Percentiles rank a stretch among this genome's conserved stretches.
phyloP scores from a whole-genome alignment of 1,140 invertebrate genomes.

The Drosophila burlai region DNA sequence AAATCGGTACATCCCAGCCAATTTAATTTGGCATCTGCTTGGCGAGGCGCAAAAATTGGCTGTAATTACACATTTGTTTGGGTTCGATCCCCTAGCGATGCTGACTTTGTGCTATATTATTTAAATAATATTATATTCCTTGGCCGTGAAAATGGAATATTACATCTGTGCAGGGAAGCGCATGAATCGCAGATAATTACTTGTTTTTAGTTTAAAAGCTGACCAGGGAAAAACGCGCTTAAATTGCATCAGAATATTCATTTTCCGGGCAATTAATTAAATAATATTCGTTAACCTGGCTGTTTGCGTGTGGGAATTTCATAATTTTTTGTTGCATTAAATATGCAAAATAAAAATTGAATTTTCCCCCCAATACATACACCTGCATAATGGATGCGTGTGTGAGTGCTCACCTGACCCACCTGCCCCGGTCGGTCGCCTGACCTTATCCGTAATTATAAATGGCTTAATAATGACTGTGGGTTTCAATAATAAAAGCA shows the following conservation, averaged over 20 bases:
- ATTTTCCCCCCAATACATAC: slow-evolving; percentile 46
- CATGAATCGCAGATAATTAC: slow-evolving; percentile 64
- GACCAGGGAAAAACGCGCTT: slow-evolving; percentile 38
- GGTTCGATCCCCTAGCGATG: neutral
- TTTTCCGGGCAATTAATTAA: slow-evolving; percentile 69
- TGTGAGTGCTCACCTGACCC: slow-evolving; percentile 39
- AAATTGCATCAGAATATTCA: slow-evolving; percentile 53
- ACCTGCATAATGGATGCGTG: slow-evolving; percentile 15
- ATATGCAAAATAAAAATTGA: slow-evolving; percentile 78
- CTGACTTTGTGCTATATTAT: slow-evolving; percentile 3
- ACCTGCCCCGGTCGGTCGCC: slow-evolving; percentile 14
- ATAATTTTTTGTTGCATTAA: slow-evolving; percentile 59
- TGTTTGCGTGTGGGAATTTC: slow-evolving; percentile 55
- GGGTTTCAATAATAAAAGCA: slow-evolving; percentile 82
- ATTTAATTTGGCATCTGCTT: slow-evolving; percentile 43
- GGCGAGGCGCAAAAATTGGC: slow-evolving; percentile 52
- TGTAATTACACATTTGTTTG: slow-evolving; percentile 58
- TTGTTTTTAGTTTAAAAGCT: slow-evolving; percentile 61
- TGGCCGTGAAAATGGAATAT: slow-evolving; percentile 14
- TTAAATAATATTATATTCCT: slow-evolving; percentile 1
- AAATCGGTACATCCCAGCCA: slow-evolving; percentile 15
- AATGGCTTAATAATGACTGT: slow-evolving; percentile 82
- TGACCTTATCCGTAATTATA: slow-evolving; percentile 71
- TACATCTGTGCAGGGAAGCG: slow-evolving; percentile 34
- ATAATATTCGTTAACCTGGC: slow-evolving; percentile 60